Evolutionary conservation across 2,888 invertebrate genomes (phyloP).

Genomic region (Epirrhoe tristata): DNA sequence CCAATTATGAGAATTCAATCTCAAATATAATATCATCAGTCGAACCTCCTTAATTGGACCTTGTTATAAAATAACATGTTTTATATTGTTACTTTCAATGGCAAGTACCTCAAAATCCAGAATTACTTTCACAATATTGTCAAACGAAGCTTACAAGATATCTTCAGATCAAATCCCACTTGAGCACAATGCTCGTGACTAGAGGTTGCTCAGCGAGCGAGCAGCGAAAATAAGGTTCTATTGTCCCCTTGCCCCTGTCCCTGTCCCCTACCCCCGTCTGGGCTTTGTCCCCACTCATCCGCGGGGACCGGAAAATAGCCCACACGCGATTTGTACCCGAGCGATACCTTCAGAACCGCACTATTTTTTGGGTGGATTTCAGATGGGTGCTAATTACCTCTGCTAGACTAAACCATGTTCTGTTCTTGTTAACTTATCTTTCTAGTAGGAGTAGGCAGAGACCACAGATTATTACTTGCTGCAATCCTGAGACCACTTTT

Average conservation of each 20-base stretch:
- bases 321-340: slow-evolving; percentile 38
- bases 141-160: slow-evolving; percentile 43
- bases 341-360: slow-evolving; percentile 31
- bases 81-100: background rate
- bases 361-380: slow-evolving; percentile 33
- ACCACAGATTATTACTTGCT: too few species aligned
- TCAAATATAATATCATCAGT: too few species aligned
- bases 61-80: background rate
- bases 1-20: too few species aligned
- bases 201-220: slow-evolving; percentile 36
- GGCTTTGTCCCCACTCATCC: slow-evolving; percentile 32
- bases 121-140: slow-evolving; percentile 37
- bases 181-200: slow-evolving; percentile 43
- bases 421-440: background rate
- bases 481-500: too few species aligned
- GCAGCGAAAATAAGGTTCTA: slow-evolving; percentile 32
- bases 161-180: slow-evolving; percentile 41
- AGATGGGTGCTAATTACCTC: slow-evolving; percentile 7
- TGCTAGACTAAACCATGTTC: background rate
- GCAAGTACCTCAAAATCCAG: slow-evolving; percentile 8
- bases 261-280: slow-evolving; percentile 11
- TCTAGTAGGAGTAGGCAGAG: too few species aligned
- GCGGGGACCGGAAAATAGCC: slow-evolving; percentile 42
- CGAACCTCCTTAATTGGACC: too few species aligned
- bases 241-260: slow-evolving; percentile 24